A percentile compares a stretch with the other conserved stretches of the same genome.
phyloP scores from a whole-genome alignment of 2,797 vertebrate genomes.

The Phoxinus dragarum region DNA sequence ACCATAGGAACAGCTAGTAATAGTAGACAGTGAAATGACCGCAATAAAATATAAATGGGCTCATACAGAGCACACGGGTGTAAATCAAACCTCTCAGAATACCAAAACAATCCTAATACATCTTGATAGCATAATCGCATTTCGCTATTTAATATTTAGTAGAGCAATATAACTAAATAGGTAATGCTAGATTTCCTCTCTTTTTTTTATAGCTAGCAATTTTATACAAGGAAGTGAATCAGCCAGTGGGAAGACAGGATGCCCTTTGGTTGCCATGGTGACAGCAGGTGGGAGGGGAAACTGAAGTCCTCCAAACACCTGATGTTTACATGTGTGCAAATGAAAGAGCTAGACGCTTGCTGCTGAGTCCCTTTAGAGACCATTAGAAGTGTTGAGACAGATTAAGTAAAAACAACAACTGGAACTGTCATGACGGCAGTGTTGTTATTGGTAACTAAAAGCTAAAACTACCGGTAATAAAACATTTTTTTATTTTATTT shows the following conservation, averaged over 20 bases:
- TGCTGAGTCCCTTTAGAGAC: slow-evolving; percentile 44
- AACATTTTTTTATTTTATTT: background rate
- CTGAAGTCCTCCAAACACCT: slow-evolving; percentile 72
- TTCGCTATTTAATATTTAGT: background rate
- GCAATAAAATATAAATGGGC: slow-evolving; percentile 44
- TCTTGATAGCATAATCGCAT: background rate
- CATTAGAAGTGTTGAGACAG: slow-evolving; percentile 29
- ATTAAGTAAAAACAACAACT: slow-evolving; percentile 17
- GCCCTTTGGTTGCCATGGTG: slow-evolving; percentile 64
- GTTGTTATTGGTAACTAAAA: background rate
- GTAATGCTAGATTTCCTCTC: background rate
- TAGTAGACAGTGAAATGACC: slow-evolving; percentile 6
- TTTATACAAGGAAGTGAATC: slow-evolving; percentile 10
- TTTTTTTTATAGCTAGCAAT: background rate
- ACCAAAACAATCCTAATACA: slow-evolving; percentile 4
- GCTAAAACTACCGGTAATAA: background rate
- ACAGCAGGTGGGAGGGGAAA: slow-evolving; percentile 64
- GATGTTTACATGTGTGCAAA: slow-evolving; percentile 68
- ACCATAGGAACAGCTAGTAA: slow-evolving; percentile 15
- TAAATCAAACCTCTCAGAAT: background rate
- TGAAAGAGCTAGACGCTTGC: slow-evolving; percentile 32
- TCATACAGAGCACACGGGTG: background rate
- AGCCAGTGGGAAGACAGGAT: slow-evolving; percentile 16
- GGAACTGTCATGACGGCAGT: background rate
- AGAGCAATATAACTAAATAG: background rate